Evolutionary conservation across 2,113 vertebrate genomes (phyloP), one percentile per base, ranked within the genome.

Genomic region (Phyllostomus hastatus): DNA sequence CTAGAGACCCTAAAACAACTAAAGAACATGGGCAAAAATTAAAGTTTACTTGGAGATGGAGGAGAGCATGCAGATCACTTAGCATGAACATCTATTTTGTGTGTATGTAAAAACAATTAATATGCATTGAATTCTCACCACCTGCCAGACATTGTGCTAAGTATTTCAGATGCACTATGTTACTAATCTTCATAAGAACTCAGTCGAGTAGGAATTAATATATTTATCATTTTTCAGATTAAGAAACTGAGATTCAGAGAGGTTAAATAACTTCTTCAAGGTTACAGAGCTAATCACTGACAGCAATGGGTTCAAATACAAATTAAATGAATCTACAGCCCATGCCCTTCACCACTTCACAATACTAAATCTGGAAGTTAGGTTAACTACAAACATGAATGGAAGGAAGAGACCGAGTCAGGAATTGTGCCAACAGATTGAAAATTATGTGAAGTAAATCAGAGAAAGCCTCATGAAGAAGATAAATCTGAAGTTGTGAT

Each of bases 401-500:
- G 1, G 57, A 96, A 92, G 61, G 7, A 80, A 73, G 82, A 69
- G 10, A 86, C 19, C 94, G 10, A 69, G 26, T 57, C 50, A 43
- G 87, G 46, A 73, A 66, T 14, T 17, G 4, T 79, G 66, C 33
- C 6, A 78, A 67, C 1, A 76, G 26, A 80, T 50, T 43, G 28
- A 94, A 97, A 95, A 94, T 52, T 73, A 67, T 64, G 5, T 78
- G 33, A 16, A 82, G 1, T 81, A 33, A 84, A 89, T 82, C 85
- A 91, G 22, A 94, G 10, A 90, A 93, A 93, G 17, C 1, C 2
- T 89, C 20, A 75, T 48, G 7, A 73, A 82, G 38, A 4, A 78
- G 6, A 76, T 6, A 46, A 4, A 85, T 52, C 38, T 90, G 67
- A 96, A 79, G 35, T 7, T 43, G 70, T 84, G 22, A 82, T 85